A percentile compares a stretch with the other conserved stretches of the same genome.
These are phyloP conservation scores for Vanessa tameamea DNA, from an alignment of 1,140 invertebrate genomes.

Conservation along the genomic window DNA sequence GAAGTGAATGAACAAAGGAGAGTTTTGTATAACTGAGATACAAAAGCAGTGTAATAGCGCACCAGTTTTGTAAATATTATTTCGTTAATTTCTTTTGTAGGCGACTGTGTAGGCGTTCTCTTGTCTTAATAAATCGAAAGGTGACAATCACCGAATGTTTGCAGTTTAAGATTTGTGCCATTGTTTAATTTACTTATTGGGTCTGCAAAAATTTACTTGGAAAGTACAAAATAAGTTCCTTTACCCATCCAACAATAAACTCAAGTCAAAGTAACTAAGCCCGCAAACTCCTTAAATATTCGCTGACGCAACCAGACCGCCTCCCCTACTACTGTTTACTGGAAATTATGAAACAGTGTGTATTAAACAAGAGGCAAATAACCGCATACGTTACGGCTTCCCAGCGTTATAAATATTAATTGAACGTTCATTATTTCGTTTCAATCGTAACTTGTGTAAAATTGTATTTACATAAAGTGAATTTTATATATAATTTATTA, in stretches of 20 bases:
- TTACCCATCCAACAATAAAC: background rate
- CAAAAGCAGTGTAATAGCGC: background rate
- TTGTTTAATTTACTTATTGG: too few relatives aligned
- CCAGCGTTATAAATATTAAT: constrained; percentile 20
- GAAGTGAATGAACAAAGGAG: background rate
- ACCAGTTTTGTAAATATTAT: background rate
- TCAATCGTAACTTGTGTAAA: background rate
- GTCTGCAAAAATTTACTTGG: too few relatives aligned
- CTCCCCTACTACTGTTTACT: constrained; percentile 1
- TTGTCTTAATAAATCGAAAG: constrained; percentile 9
- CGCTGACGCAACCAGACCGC: constrained; percentile 1
- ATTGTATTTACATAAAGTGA: background rate
- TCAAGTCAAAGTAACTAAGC: background rate
- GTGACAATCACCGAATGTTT: constrained; percentile 12
- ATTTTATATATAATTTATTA: background rate
- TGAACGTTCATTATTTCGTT: constrained; percentile 12
- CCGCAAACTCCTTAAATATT: constrained; percentile 4
- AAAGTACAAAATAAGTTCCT: too few relatives aligned
- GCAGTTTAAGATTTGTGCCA: background rate
- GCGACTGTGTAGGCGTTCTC: background rate
- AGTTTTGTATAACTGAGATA: background rate
- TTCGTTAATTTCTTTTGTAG: background rate
- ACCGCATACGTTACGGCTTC: background rate
- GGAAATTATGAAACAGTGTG: constrained; percentile 10
- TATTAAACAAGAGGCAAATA: constrained; percentile 2